Base-by-base conservation (phyloP, 2,113 vertebrate species). In the Arothron firmamentum region DNA sequence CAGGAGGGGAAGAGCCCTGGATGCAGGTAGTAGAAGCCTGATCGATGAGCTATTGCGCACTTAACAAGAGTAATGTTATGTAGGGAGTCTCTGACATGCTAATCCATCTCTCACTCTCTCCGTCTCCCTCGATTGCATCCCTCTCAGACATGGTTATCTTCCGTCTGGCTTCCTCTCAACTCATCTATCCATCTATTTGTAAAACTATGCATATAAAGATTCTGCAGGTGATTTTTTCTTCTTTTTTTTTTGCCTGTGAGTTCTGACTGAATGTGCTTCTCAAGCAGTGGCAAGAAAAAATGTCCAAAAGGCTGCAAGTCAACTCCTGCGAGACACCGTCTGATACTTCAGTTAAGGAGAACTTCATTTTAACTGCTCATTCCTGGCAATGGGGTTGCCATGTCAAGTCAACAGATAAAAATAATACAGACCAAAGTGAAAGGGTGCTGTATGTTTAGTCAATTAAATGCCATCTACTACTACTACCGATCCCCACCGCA, bases 61-160 rank as follows among this genome's bases (percentile, higher is more conserved):
- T 89, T 84, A 85, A 87, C 84, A 88, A 85, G 86, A 86, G 81
- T 87, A 84, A 89, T 87, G 85, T 82, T 84, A 78, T 85, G 81
- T 78, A 85, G 84, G 70, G 77, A 79, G 73, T 56, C 72, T 79
- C 54, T 88, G 81, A 84, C 84, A 82, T 84, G 84, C 79, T 84
- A 87, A 87, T 88, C 83, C 74, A 85, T 88, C 85, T 88, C 66
- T 82, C 72, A 75, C 51, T 77, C 79, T 67, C 75, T 59, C 67
- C 38, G 20, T 75, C 81, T 74, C 49, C 52, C 63, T 59, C 41
- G 2, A 75, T 70, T 14, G 15, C 70, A 70, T 70, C 69, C 63
- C 51, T 80, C 57, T 70, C 58, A 49, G 49, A 68, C 67, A 1
- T 56, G 50, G 56, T 67, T 79, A 70, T 71, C 55, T 59, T 41